Base-by-base conservation (phyloP, 1,140 invertebrate genomes). In the Physella acuta region DNA sequence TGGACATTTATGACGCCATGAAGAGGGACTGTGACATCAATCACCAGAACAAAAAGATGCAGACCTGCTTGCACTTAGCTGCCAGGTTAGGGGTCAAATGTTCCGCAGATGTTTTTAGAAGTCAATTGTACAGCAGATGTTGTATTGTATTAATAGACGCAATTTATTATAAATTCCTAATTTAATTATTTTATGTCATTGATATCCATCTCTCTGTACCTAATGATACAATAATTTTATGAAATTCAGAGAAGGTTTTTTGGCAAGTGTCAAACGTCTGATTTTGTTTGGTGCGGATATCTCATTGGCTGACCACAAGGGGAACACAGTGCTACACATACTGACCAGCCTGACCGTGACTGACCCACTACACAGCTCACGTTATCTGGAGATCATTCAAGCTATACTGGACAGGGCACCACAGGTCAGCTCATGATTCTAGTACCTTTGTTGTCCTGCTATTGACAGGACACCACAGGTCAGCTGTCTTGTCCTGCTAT, bases 11-110 rank as follows among this genome's bases (percentile, higher is more conserved):
- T 65, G 79, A 81, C 60, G 68, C 68, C 0, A 78, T 77, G 76
- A 73, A 80, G 70, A 36, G 76, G n/a, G 80, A 80, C 65, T 74
- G 73, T 2, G 74, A 80, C 58, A 77, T 81, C 62, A 79, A 81
- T 39, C 69, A 80, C n/a, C 72, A 73, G 49, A 81, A 78, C 36
- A 61, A 70, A 17, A 69, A 51, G 11, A 60, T 53, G 5, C 75
- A 81, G 70, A 78, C 78, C 0, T 67, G 78, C 11, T 69, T 82
- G 0, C 79, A 80, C 61, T 66, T 82, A 28, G 78, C 76, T 4
- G 78, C 75, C 39, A 63, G 65, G 36, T 73, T n/a, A n/a, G n/a
- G n/a, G n/a, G n/a, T n/a, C n/a, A n/a, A n/a, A n/a, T n/a, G n/a
- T n/a, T n/a, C n/a, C n/a, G n/a, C n/a, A n/a, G n/a, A n/a, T n/a